phyloP scores from a whole-genome alignment of 2,888 invertebrate genomes.

The Omphaloscelis lunosa region DNA sequence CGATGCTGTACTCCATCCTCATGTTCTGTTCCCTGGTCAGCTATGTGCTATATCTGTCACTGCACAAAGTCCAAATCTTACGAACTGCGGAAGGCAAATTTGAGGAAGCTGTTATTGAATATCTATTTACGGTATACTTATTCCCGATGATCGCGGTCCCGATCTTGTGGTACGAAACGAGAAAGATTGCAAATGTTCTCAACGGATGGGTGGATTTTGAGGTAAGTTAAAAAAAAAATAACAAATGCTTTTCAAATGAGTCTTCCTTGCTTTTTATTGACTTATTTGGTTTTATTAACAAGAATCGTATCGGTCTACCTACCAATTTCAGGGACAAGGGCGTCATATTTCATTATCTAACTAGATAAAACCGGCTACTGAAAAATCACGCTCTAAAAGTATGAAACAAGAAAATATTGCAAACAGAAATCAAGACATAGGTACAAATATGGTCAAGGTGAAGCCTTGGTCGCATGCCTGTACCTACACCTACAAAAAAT shows the following conservation, averaged over 20 bases:
- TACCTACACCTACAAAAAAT: no score
- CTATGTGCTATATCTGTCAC: slow-evolving; percentile 91
- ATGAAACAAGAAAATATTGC: no score
- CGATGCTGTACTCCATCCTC: slow-evolving; percentile 91
- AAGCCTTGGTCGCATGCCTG: no score
- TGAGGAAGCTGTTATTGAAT: slow-evolving; percentile 94
- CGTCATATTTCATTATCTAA: background rate
- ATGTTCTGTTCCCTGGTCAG: slow-evolving; percentile 87
- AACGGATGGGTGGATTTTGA: slow-evolving; percentile 93
- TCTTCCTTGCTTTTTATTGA: background rate
- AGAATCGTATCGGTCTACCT: background rate
- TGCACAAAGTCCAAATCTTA: slow-evolving; percentile 91
- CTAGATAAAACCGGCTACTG: no score
- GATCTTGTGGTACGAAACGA: slow-evolving; percentile 92
- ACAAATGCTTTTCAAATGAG: background rate
- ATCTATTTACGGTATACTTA: slow-evolving; percentile 93
- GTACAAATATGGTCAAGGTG: no score
- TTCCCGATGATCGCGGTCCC: slow-evolving; percentile 92
- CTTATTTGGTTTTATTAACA: background rate
- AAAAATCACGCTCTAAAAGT: no score
- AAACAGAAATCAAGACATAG: no score
- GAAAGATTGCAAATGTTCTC: slow-evolving; percentile 91
- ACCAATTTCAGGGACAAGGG: background rate
- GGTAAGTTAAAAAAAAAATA: no score
- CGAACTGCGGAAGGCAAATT: slow-evolving; percentile 92